Evolutionary conservation across 2,888 invertebrate species (phyloP), one percentile per base, ranked within the genome.

Genomic region (Drosophila diplacantha): DNA sequence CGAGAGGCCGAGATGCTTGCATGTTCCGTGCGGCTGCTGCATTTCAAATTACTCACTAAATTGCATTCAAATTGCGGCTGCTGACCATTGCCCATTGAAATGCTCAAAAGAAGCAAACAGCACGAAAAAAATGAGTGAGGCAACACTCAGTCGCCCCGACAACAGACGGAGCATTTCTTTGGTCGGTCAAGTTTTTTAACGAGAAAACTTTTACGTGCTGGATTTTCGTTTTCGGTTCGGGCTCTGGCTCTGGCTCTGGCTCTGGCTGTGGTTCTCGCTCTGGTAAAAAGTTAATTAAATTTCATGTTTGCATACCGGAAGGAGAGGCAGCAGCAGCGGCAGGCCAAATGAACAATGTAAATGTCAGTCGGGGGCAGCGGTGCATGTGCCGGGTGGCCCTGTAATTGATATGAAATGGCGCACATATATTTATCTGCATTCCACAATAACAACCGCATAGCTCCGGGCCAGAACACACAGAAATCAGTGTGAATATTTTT

Each of bases 31-130:
- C 52, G 65, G 64, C 47, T 53, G 46, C 65, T 70, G 74, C 71
- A 76, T 73, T 75, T 61, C 71, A 75, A 77, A 76, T 84, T 81
- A 71, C 81, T 79, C 67, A 72, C 71, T 70, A 77, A 81, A 85
- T 81, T 83, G 74, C 74, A 85, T 81, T 83, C 74, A 75, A 75
- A 80, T 76, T 83, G 72, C 73, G 76, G 72, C 58, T 69, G 41
- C 62, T 66, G 66, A 57, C 65, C 66, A 66, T 51, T 66, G 65
- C 22, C 68, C 73, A 80, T 74, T 74, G 65, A 71, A 75, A 69
- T 69, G 61, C 74, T 53, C 26, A 39, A 70, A 68, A 68, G 44
- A 20, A 46, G 44, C 31, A 46, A 46, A 31, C 44, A 14, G 31
- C 31, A 14, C 1, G 20, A 74, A 74, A 57, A 39, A 31, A 31